A percentile compares a stretch with the other conserved stretches of the same genome.
Evolutionary conservation across 1,140 invertebrate species (phyloP).

Genomic region (Atta texana): DNA sequence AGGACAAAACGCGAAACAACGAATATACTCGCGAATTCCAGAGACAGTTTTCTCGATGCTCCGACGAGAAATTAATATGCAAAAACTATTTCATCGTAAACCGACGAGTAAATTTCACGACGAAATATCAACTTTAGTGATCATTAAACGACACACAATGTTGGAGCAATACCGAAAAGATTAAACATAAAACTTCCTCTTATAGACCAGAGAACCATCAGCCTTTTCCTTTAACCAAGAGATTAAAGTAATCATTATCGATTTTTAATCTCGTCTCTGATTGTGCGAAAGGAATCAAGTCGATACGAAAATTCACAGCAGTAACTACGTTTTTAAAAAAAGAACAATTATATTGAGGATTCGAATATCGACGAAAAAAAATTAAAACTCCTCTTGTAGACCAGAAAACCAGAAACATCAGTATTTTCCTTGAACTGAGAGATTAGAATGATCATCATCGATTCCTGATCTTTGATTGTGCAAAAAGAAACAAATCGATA

Average conservation of each 20-base stretch:
- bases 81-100: conserved; percentile 32
- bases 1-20: background rate
- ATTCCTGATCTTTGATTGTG: background rate
- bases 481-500: background rate
- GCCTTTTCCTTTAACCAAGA: background rate
- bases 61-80: background rate
- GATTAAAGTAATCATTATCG: background rate
- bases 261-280: background rate
- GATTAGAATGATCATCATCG: background rate
- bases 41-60: background rate
- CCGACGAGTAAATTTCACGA: conserved; percentile 6
- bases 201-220: background rate
- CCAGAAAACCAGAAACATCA: background rate
- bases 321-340: background rate
- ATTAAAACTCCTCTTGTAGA: background rate
- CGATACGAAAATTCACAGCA: background rate
- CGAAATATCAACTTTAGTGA: conserved; percentile 24
- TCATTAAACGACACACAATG: background rate
- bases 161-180: background rate
- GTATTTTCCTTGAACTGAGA: background rate
- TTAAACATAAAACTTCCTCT: conserved; percentile 24
- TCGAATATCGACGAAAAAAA: background rate
- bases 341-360: background rate
- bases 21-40: conserved; percentile 19
- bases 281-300: background rate